A percentile compares a stretch with the other conserved stretches of the same genome.
phyloP scores from a whole-genome alignment of 2,797 vertebrate genomes.

The Rhynchonycteris naso region DNA sequence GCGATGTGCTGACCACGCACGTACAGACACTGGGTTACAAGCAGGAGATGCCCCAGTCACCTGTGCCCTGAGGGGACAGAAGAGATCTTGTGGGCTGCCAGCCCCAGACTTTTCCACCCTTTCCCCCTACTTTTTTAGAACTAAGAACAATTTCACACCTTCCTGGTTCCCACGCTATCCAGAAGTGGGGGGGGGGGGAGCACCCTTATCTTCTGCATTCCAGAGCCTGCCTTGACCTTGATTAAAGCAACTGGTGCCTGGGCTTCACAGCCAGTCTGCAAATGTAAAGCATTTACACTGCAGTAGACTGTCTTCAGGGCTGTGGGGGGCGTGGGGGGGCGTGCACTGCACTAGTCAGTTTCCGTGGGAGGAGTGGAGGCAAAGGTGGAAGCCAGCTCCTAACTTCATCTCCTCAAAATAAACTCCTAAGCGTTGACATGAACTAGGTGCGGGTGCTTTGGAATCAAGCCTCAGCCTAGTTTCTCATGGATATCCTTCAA shows the following conservation, averaged over 20 bases:
- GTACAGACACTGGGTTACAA: background rate
- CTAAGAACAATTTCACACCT: background rate
- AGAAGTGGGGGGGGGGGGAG: background rate
- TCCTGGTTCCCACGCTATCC: background rate
- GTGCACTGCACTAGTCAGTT: constrained; percentile 24
- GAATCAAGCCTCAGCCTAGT: background rate
- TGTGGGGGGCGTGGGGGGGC: background rate
- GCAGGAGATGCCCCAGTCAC: background rate
- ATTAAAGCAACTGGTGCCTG: background rate
- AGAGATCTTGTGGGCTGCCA: background rate
- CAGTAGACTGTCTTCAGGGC: background rate
- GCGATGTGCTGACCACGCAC: rapidly evolving
- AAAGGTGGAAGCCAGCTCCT: background rate
- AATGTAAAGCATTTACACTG: background rate
- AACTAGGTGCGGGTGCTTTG: background rate
- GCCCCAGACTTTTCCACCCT: background rate
- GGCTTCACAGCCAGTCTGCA: background rate
- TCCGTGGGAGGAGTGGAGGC: background rate
- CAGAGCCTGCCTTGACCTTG: background rate
- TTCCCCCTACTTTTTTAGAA: background rate
- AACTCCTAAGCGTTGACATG: constrained; percentile 27
- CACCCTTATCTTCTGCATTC: background rate
- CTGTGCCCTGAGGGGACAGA: background rate
- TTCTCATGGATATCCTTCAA: background rate
- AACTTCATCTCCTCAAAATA: background rate